Conservation (phyloP, 2,113 vertebrate genomes). For the Argyrosomus japonicus region DNA sequence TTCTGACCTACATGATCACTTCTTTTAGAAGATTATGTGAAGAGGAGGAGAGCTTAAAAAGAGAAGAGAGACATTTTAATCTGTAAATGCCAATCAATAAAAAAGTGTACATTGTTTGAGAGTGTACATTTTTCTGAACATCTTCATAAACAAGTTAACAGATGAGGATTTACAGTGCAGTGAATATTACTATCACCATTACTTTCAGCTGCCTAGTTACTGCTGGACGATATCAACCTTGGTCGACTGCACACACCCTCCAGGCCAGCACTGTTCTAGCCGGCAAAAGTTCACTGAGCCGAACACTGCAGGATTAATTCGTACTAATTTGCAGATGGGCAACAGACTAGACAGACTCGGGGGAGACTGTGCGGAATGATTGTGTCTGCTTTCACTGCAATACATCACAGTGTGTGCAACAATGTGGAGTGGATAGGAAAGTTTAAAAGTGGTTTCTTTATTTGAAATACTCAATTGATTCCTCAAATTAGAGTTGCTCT, state of each 20-base stretch:
- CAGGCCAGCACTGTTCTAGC: constrained; percentile 56
- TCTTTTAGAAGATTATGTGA: constrained; percentile 4
- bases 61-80: background rate
- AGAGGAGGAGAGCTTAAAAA: background rate
- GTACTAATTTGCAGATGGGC: constrained; percentile 67
- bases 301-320: constrained; percentile 62
- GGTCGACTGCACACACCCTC: constrained; percentile 63
- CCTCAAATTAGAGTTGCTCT: background rate
- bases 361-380: constrained; percentile 1
- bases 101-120: background rate
- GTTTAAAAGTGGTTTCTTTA: background rate
- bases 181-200: constrained; percentile 24
- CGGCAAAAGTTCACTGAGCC: constrained; percentile 70
- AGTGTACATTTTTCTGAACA: background rate
- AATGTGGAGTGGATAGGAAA: background rate
- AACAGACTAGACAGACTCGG: constrained; percentile 42
- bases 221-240: constrained; percentile 42
- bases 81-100: background rate
- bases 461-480: background rate
- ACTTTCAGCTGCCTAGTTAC: constrained; percentile 44
- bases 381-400: background rate
- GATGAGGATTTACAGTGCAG: constrained; percentile 14
- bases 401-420: background rate
- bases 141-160: background rate
- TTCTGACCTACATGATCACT: background rate